These are phyloP conservation scores for Fregata magnificens DNA, from an alignment of 2,113 vertebrate genomes.

Conservation along the genomic window DNA sequence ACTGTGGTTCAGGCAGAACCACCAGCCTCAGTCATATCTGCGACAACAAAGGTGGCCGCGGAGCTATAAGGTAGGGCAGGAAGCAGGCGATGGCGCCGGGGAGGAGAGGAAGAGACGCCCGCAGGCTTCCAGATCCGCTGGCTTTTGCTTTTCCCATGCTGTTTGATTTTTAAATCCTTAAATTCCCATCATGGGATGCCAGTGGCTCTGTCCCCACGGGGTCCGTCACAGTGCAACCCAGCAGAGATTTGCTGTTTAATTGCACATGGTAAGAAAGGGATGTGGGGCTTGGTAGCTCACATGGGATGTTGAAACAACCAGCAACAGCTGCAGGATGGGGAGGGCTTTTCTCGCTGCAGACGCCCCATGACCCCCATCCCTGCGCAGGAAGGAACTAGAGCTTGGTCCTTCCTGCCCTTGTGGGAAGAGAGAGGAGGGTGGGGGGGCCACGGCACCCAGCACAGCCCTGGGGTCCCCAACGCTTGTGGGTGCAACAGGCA, in stretches of 20 bases:
- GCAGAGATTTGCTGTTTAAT: not conserved
- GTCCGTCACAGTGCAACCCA: accelerated
- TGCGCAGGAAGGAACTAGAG: not conserved
- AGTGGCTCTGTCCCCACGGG: accelerated
- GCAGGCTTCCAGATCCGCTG: accelerated
- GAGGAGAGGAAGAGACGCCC: accelerated
- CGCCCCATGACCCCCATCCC: not conserved
- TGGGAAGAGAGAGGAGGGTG: not conserved
- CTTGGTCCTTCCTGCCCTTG: not conserved
- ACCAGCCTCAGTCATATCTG: accelerated
- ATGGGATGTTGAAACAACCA: accelerated
- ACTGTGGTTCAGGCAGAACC: accelerated
- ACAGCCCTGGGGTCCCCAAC: not conserved
- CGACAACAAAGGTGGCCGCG: accelerated
- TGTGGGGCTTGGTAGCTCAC: accelerated
- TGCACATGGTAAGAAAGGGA: not conserved
- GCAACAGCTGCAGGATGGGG: not conserved
- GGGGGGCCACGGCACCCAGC: not conserved
- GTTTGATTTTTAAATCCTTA: not conserved
- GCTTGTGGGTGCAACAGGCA: not conserved
- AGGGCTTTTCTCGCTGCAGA: not conserved
- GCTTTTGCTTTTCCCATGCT: accelerated
- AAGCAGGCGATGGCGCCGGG: not conserved
- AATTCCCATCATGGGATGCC: not conserved
- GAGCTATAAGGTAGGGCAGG: not conserved